Evolutionary conservation across 2,888 invertebrate genomes (phyloP).

Genomic region (Minunthozetes semirufus): DNA sequence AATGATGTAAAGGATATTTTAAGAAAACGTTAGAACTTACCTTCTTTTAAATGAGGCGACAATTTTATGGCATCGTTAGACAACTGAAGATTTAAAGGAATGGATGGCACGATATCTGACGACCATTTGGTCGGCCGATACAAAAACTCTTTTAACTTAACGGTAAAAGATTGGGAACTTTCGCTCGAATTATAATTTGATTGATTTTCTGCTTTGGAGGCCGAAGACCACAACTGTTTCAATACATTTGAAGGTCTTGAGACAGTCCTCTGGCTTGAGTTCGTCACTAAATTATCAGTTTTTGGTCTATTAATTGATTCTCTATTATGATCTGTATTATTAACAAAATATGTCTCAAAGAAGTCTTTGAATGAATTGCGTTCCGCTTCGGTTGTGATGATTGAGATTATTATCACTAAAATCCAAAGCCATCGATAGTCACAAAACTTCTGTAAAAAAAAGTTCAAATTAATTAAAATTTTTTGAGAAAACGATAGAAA

Average conservation of each 20-base stretch:
- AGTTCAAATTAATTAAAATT: not conserved
- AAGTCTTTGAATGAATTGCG: not conserved
- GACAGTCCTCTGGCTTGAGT: not conserved
- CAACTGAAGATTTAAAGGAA: slow-evolving; percentile 9
- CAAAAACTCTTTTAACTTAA: slow-evolving; percentile 4
- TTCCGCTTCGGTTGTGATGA: slow-evolving; percentile 1
- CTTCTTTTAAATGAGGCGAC: not conserved
- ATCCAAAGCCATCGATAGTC: slow-evolving; percentile 8
- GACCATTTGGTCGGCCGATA: slow-evolving; percentile 13
- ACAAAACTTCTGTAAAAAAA: not conserved
- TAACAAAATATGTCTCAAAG: not conserved
- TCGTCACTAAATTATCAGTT: not conserved
- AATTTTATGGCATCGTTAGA: slow-evolving; percentile 15
- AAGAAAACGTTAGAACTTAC: not conserved
- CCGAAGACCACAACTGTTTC: slow-evolving; percentile 9
- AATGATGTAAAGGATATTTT: no score
- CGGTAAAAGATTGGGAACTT: not conserved
- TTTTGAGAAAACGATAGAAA: not conserved
- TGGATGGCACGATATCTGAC: slow-evolving; percentile 17
- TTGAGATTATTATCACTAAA: not conserved
- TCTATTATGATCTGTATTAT: not conserved
- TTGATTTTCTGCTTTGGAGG: not conserved
- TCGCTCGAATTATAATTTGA: not conserved
- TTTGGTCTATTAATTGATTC: not conserved
- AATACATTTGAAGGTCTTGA: not conserved